phyloP scores from a whole-genome alignment of 2,888 invertebrate genomes.

The Mythimna ferrago region DNA sequence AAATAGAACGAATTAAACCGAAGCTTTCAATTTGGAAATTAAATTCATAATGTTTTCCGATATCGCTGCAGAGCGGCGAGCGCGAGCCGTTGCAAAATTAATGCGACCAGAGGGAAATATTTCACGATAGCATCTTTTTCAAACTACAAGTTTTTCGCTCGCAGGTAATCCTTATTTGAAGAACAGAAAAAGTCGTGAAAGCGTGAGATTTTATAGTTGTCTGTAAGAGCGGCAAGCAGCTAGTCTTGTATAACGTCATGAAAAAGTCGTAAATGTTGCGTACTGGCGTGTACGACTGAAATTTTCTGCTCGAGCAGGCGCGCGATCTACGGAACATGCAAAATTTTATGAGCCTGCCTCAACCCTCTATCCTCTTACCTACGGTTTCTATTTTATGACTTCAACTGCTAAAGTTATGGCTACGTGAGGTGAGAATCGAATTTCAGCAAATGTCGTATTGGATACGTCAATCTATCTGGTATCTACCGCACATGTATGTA shows the following conservation, averaged over 20 bases:
- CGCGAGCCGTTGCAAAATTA: constrained; percentile 67
- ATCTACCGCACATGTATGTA: constrained; percentile 33
- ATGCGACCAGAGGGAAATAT: constrained; percentile 68
- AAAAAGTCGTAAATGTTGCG: constrained; percentile 87
- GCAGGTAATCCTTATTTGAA: constrained; percentile 67
- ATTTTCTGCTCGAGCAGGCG: constrained; percentile 82
- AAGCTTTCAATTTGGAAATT: constrained; percentile 62
- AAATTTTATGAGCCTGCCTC: constrained; percentile 82
- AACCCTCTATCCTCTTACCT: constrained; percentile 68
- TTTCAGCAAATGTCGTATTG: constrained; percentile 57
- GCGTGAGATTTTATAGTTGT: constrained; percentile 81
- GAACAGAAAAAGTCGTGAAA: constrained; percentile 69
- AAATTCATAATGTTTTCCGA: constrained; percentile 68
- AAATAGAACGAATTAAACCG: constrained; percentile 56
- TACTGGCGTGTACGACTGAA: constrained; percentile 81
- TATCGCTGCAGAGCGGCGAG: constrained; percentile 61
- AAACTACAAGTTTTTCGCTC: constrained; percentile 63
- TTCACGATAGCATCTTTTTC: constrained; percentile 64
- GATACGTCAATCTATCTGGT: constrained; percentile 37
- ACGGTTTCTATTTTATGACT: constrained; percentile 75
- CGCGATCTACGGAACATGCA: constrained; percentile 81
- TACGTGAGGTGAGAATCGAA: constrained; percentile 66
- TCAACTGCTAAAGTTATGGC: constrained; percentile 71
- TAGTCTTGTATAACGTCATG: constrained; percentile 81
- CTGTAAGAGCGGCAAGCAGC: constrained; percentile 76